These are phyloP conservation scores for Centropus unirufus DNA, from an alignment of 2,113 vertebrate genomes.

Conservation along the genomic window DNA sequence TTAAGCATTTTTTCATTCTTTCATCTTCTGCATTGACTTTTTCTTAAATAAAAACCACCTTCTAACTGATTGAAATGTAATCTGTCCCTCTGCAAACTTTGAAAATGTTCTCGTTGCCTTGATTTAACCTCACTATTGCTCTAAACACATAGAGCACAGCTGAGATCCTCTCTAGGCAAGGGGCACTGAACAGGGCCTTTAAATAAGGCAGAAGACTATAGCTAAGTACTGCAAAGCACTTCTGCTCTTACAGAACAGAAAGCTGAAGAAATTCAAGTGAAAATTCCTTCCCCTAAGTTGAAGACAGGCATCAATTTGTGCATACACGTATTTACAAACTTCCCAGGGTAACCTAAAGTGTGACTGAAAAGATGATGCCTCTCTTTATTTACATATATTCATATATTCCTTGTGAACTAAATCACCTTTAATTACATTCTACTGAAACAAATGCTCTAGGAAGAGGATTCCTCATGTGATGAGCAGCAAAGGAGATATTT, in stretches of 20 bases:
- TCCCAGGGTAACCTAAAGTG: not conserved
- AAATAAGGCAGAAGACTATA: not conserved
- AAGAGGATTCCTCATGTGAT: not conserved
- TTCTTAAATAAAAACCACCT: not conserved
- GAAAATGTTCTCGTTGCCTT: not conserved
- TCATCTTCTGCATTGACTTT: not conserved
- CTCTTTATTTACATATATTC: not conserved
- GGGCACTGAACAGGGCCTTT: not conserved
- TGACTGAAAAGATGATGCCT: not conserved
- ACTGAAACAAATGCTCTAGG: not conserved
- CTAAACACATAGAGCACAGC: not conserved
- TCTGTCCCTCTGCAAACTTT: not conserved
- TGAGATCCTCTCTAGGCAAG: not conserved
- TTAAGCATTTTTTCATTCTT: not conserved
- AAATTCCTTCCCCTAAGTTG: not conserved
- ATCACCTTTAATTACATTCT: not conserved
- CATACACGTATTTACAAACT: not conserved
- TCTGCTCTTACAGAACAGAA: not conserved
- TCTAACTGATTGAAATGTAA: not conserved
- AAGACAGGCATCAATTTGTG: not conserved
- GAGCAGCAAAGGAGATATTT: slow-evolving; percentile 12
- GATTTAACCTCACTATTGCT: not conserved
- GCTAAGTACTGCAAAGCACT: not conserved
- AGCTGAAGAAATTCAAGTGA: not conserved
- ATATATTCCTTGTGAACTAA: not conserved